Conservation (phyloP, 2,888 invertebrate species). For the Hermaeophaga mercurialis region DNA sequence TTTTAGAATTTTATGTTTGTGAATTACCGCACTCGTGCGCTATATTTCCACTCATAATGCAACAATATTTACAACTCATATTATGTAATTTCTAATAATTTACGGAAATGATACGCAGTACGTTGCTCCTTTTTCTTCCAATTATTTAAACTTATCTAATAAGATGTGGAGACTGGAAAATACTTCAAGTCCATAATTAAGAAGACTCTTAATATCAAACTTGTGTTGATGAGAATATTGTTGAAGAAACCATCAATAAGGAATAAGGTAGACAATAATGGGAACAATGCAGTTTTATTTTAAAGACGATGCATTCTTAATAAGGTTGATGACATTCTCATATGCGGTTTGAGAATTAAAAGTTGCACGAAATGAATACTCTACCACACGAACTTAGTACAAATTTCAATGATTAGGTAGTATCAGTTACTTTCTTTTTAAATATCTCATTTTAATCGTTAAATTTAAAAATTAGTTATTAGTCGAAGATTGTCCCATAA, state of each 20-base stretch:
- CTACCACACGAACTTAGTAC: too few species aligned
- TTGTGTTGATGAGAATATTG: constrained; percentile 9
- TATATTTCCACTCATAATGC: too few species aligned
- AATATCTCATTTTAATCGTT: too few species aligned
- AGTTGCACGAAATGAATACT: neutral
- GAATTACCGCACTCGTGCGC: too few species aligned
- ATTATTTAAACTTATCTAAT: constrained; percentile 1
- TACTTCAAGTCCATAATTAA: neutral
- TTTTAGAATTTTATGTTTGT: too few species aligned
- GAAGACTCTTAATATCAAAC: neutral
- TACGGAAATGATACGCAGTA: neutral
- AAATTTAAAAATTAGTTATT: too few species aligned
- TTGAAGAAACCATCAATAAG: constrained; percentile 15
- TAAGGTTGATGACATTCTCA: constrained; percentile 18
- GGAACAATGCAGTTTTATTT: constrained; percentile 16
- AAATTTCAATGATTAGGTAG: too few species aligned
- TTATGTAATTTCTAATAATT: too few species aligned
- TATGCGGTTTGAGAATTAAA: constrained; percentile 3
- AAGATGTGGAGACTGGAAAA: neutral
- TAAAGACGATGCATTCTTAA: constrained; percentile 8
- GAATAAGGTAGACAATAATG: constrained; percentile 21
- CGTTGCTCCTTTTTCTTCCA: constrained; percentile 3
- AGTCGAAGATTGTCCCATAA: too few species aligned
- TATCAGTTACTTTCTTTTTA: too few species aligned
- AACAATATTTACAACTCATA: too few species aligned